A percentile compares a stretch with the other conserved stretches of the same genome.
Evolutionary conservation across 2,113 vertebrate species (phyloP).

Genomic region (Channa maculata): DNA sequence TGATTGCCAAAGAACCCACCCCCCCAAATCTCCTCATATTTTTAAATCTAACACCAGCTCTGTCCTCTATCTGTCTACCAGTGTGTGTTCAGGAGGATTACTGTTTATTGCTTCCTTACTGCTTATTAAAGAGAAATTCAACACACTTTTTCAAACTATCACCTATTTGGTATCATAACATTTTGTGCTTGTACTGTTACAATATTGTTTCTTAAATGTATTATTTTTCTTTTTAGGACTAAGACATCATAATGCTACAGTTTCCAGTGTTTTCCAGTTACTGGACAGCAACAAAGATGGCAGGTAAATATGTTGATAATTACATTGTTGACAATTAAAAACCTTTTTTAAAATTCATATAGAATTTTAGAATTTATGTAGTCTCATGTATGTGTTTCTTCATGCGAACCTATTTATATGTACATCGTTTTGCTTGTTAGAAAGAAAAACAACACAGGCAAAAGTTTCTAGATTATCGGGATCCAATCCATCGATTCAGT

Average conservation of each 20-base stretch:
- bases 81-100: conserved; percentile 35
- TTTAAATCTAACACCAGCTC: conserved; percentile 41
- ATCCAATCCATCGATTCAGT: neutral
- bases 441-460: neutral
- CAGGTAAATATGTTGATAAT: conserved; percentile 59
- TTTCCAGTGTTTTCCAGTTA: conserved; percentile 59
- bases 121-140: conserved; percentile 22
- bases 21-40: conserved; percentile 6
- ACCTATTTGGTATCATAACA: neutral
- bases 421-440: neutral
- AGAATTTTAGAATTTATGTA: no score
- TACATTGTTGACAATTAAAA: neutral
- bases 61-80: conserved; percentile 29
- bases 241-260: conserved; percentile 47
- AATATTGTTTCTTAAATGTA: conserved; percentile 9
- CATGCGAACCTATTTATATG: no score
- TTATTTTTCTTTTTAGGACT: conserved; percentile 49
- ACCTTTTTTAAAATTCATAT: neutral
- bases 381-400: no score
- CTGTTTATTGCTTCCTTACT: conserved; percentile 16
- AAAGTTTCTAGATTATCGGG: conserved; percentile 3
- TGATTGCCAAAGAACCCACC: conserved; percentile 70
- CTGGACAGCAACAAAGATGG: conserved; percentile 76
- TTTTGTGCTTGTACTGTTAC: neutral
- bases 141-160: neutral